Evolutionary conservation across 2,888 invertebrate species (phyloP).

Genomic region (Allolobophora icterica): DNA sequence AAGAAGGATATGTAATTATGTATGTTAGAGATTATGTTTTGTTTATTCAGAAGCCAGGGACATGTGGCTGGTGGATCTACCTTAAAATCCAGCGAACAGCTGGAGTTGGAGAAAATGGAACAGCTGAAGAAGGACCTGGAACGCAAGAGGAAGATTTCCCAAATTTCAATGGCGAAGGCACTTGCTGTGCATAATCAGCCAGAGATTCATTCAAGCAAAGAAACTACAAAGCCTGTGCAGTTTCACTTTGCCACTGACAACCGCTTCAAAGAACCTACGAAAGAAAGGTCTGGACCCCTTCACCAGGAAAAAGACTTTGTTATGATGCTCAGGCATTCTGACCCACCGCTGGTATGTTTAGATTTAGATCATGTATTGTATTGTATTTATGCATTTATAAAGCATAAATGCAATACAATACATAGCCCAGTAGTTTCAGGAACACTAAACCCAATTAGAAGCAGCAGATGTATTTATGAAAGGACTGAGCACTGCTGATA

Average conservation of each 20-base stretch:
- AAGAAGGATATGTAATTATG: not conserved
- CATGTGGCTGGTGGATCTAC: not conserved
- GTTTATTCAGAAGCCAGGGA: not conserved
- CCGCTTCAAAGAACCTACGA: not conserved
- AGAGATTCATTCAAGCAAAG: not conserved
- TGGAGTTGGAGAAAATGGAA: not conserved
- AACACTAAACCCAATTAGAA: not conserved
- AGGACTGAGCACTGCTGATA: not conserved
- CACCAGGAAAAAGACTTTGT: not conserved
- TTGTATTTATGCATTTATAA: no score
- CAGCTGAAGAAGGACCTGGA: not conserved
- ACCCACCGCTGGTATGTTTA: not conserved
- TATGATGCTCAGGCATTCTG: not conserved
- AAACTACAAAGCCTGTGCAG: not conserved
- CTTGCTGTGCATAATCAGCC: not conserved
- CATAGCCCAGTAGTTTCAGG: not conserved
- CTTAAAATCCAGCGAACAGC: not conserved
- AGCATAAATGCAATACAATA: no score
- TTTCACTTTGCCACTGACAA: conserved; percentile 17
- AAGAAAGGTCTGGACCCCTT: not conserved
- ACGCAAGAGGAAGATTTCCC: not conserved
- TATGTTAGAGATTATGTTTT: not conserved
- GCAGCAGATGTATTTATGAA: not conserved
- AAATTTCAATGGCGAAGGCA: not conserved
- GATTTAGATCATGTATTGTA: no score